Conservation (phyloP, 2,797 vertebrate species). For the Coregonus suidteri region DNA sequence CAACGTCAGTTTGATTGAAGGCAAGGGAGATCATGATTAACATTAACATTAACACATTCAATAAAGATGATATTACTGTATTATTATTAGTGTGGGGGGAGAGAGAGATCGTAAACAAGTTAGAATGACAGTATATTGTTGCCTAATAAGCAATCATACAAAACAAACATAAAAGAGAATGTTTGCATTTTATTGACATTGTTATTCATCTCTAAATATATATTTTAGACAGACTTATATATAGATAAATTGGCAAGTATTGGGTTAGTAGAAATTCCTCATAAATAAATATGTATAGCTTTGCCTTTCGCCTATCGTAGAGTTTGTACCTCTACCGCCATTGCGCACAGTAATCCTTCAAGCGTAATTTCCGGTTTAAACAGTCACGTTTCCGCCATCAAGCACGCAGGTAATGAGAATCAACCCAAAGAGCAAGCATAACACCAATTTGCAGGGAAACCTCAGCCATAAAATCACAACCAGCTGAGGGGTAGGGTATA, state of each 20-base stretch:
- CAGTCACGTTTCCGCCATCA: constrained; percentile 40
- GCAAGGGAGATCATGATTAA: constrained; percentile 1
- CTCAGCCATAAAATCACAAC: neutral
- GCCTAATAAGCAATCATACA: neutral
- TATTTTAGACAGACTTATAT: neutral
- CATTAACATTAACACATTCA: neutral
- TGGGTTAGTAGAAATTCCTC: neutral
- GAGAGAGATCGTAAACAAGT: neutral
- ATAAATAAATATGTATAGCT: neutral
- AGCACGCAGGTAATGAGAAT: too few species aligned
- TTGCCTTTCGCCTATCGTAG: constrained; percentile 4
- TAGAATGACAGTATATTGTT: neutral
- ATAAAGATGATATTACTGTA: neutral
- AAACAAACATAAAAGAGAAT: neutral
- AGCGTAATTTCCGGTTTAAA: constrained; percentile 48
- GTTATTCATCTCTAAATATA: neutral
- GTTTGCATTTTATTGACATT: neutral
- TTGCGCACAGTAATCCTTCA: constrained; percentile 27
- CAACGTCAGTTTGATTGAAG: constrained; percentile 57
- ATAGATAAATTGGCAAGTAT: neutral
- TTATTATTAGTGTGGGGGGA: too few species aligned
- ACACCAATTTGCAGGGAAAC: neutral
- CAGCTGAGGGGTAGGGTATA: neutral
- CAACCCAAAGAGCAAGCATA: neutral
- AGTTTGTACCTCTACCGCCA: constrained; percentile 49